Percentiles rank a stretch among this genome's conserved stretches.
These are phyloP conservation scores for Callipepla squamata DNA, from an alignment of 2,113 vertebrate genomes.

Conservation along the genomic window DNA sequence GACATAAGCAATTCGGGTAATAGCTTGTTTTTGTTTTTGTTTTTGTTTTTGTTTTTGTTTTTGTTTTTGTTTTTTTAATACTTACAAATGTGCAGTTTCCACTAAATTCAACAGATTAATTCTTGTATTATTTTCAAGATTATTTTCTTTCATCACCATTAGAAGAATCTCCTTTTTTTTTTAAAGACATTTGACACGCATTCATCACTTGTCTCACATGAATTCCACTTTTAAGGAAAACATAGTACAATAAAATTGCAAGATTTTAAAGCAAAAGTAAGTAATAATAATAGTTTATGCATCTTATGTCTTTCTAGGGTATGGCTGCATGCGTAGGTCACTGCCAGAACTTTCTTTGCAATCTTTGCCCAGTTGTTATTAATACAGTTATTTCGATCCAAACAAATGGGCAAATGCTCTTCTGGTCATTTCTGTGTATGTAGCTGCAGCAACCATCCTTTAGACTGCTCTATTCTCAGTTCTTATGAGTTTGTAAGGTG, in stretches of 20 bases:
- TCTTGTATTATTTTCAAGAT: not conserved
- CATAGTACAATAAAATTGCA: not conserved
- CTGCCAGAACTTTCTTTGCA: rapidly evolving
- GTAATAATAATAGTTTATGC: not conserved
- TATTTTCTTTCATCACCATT: not conserved
- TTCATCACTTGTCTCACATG: not conserved
- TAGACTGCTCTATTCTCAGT: not conserved
- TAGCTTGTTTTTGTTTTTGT: not conserved
- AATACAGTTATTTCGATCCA: not conserved
- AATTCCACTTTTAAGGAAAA: not conserved
- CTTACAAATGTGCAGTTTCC: not conserved
- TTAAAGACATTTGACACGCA: not conserved
- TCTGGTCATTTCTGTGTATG: not conserved
- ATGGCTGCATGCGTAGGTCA: not conserved
- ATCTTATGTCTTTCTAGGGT: not conserved
- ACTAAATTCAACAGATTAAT: not conserved
- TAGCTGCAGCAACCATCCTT: not conserved
- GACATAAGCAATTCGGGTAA: not conserved
- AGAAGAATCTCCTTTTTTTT: not conserved
- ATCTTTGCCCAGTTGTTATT: not conserved
- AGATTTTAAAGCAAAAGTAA: not conserved
- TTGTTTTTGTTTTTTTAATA: not conserved
- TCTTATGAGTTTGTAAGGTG: not conserved
- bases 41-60: not conserved
- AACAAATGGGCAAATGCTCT: not conserved